phyloP scores from a whole-genome alignment of 2,888 invertebrate species.

The Arge pagana region DNA sequence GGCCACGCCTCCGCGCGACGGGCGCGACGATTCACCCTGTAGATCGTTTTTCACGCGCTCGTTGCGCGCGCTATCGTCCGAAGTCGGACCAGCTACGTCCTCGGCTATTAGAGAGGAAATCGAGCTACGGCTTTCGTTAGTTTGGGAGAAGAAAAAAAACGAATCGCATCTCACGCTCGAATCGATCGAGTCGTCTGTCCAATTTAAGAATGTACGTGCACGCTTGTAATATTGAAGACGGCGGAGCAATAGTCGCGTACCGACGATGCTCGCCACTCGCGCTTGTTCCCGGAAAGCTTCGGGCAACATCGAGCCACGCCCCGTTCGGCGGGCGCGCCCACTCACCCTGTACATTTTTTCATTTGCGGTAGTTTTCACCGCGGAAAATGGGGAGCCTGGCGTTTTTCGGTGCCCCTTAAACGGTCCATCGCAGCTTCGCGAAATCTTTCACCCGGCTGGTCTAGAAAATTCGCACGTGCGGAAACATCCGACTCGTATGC shows the following conservation, averaged over 20 bases:
- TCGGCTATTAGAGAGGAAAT: conserved; percentile 33
- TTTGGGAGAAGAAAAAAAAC: conserved; percentile 21
- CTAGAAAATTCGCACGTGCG: too few species aligned
- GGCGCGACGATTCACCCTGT: too few species aligned
- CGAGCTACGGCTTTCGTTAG: conserved; percentile 26
- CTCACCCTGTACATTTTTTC: conserved; percentile 42
- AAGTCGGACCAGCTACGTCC: too few species aligned
- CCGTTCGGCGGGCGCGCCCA: conserved; percentile 28
- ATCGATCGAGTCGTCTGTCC: conserved; percentile 45
- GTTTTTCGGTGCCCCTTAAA: too few species aligned
- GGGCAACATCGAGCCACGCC: conserved; percentile 33
- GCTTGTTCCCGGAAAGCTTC: conserved; percentile 30
- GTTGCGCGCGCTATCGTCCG: too few species aligned
- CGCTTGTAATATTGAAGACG: conserved; percentile 13
- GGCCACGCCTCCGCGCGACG: too few species aligned
- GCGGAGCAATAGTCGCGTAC: conserved; percentile 15
- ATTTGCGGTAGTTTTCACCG: too few species aligned
- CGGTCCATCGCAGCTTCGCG: too few species aligned
- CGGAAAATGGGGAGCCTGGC: too few species aligned
- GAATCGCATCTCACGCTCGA: conserved; percentile 20
- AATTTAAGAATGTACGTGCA: conserved; percentile 28
- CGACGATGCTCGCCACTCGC: conserved; percentile 19
- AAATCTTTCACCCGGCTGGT: too few species aligned
- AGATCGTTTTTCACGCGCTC: too few species aligned
- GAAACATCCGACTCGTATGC: too few species aligned